phyloP scores from a whole-genome alignment of 2,113 vertebrate genomes.

The Pogona vitticeps region DNA sequence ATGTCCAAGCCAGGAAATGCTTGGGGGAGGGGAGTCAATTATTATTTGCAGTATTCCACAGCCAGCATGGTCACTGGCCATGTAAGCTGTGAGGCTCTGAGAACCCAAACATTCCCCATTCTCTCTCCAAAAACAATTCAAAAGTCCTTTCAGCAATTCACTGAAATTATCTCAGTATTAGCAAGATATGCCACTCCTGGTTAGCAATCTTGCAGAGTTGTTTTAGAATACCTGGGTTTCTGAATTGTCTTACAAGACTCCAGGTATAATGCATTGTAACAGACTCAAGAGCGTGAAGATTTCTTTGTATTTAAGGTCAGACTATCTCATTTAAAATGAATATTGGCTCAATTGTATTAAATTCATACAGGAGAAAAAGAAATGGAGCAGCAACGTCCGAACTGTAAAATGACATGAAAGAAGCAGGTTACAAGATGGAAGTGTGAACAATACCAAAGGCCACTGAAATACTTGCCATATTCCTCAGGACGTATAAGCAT shows the following conservation, averaged over 20 bases:
- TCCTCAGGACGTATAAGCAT: constrained; percentile 48
- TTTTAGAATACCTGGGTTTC: not conserved
- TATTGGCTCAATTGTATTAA: not conserved
- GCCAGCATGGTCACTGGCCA: too few species aligned
- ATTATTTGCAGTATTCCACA: too few species aligned
- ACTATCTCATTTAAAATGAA: not conserved
- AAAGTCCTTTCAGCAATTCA: too few species aligned
- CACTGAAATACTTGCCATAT: constrained; percentile 66
- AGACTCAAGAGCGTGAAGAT: not conserved
- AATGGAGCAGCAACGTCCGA: not conserved
- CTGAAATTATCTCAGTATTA: too few species aligned
- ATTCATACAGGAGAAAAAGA: not conserved
- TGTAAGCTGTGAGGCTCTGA: too few species aligned
- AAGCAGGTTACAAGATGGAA: not conserved
- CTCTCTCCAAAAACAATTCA: too few species aligned
- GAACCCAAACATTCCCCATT: too few species aligned
- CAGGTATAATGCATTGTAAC: not conserved
- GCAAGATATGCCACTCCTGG: not conserved
- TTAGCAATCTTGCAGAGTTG: not conserved
- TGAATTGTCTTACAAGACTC: not conserved
- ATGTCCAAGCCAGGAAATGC: not conserved
- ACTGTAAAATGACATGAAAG: not conserved
- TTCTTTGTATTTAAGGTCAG: not conserved
- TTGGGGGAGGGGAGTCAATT: too few species aligned
- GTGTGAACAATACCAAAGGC: not conserved